Evolutionary conservation across 2,888 invertebrate species (phyloP), one percentile per base, ranked within the genome.

Genomic region (Macropis europaea): DNA sequence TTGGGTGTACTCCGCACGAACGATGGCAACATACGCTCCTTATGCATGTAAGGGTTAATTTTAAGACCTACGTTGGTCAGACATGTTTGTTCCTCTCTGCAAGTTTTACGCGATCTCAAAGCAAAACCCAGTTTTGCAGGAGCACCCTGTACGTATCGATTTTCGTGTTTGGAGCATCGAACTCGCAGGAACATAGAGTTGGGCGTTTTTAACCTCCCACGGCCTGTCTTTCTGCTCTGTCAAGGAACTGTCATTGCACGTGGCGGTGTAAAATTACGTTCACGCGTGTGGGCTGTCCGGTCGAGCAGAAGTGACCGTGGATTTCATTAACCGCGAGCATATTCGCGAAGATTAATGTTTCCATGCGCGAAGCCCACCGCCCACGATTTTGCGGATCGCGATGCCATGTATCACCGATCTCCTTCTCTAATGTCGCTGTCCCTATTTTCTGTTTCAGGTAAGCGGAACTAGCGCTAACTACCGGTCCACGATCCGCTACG

Each of bases 361-460:
- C 61, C 38, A 60, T 57, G 56, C 60, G 61, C 56, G 57, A 9
- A 40, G 40, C 30, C 45, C 48, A 38, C 52, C 62, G 59, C 76
- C 76, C 66, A 77, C 77, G 78, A n/a, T n/a, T n/a, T 45, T 3
- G 9, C 32, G 45, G 28, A 38, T 13, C 38, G 6, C 22, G 47
- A 73, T 71, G 53, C 71, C n/a, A n/a, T n/a, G n/a, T n/a, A 57
- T 77, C 79, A 67, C 50, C 24, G 22, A n/a, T 26, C 4, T 17
- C 42, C 19, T 11, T 22, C 52, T 50, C 63, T 80, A 77, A 76
- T 40, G 26, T 54, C 26, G 32, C 3, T 42, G 36, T 13, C 54
- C 43, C 71, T 56, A 74, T 85, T 84, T n/a, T 83, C 69, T 84
- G 83, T 85, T 85, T 59, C 80, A 85, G 82, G 83, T 84, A 79